Evolutionary conservation across 2,888 invertebrate species (phyloP), one percentile per base, ranked within the genome.

Genomic region (Drosophila vallismaia): DNA sequence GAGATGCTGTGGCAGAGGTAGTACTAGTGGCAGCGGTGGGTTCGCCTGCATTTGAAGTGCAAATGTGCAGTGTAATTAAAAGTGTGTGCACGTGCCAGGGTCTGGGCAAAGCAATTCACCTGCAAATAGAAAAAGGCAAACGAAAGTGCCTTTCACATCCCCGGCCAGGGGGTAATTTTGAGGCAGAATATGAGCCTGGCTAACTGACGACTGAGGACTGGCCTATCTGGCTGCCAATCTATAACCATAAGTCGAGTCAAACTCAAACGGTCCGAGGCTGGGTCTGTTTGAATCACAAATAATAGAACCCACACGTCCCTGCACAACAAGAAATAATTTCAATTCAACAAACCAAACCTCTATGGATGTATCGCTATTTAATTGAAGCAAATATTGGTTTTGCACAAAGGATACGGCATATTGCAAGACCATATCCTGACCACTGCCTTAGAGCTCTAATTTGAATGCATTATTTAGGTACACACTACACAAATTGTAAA

Each of bases 51-150:
- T 66, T 70, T 77, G 76, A 82, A 82, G 85, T 82, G 82, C 79
- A 82, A 82, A 81, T 82, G 85, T 82, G 82, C 82, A 82, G 74
- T 85, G 85, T 85, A 83, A 83, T 83, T 85, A 85, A 82, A 85
- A 79, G 66, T 73, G 60, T 67, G 67, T 62, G 62, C 66, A 66
- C 52, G 71, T 66, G 56, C 71, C 71, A 52, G 52, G 44, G 33
- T 48, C 48, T 44, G 51, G 68, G 68, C 70, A 60, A 60, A 60
- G 70, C 70, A 60, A 69, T 73, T 56, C 67, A 36, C 36, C 36
- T 36, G 36, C 36, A 52, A 74, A 70, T 50, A 62, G 75, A 71
- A 64, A 79, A 71, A 57, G 58, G 52, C 57, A 52, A 53, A 49
- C 51, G 71, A 74, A 79, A 62, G 68, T 49, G 58, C 38, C 19